Conservation (phyloP, 2,113 vertebrate species). For the Orycteropus afer region DNA sequence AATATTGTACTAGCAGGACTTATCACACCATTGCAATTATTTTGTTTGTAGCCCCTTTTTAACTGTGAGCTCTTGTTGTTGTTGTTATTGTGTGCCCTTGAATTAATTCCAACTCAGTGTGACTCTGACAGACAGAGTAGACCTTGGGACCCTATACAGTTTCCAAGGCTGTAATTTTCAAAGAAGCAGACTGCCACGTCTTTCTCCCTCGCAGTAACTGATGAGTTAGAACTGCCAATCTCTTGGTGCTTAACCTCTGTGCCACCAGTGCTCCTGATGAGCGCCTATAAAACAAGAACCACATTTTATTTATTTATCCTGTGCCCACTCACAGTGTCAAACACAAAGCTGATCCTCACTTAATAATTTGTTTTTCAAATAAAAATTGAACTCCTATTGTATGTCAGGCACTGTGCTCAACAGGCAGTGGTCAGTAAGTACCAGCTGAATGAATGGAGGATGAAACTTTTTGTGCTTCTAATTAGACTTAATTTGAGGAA, state of each 20-base stretch:
- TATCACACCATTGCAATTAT: too few species aligned
- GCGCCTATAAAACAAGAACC: not conserved
- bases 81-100: not conserved
- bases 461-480: not conserved
- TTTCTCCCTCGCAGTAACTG: not conserved
- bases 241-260: not conserved
- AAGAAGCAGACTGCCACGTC: not conserved
- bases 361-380: not conserved
- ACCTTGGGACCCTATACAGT: not conserved
- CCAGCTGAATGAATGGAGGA: not conserved
- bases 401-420: not conserved
- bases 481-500: constrained; percentile 19
- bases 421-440: not conserved
- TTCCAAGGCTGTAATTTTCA: not conserved
- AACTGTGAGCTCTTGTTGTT: not conserved
- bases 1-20: not conserved
- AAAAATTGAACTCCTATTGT: not conserved
- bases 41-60: not conserved
- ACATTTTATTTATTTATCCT: not conserved
- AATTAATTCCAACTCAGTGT: not conserved
- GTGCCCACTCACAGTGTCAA: not conserved
- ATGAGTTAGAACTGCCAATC: not conserved
- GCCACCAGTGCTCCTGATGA: not conserved
- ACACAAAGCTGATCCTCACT: not conserved
- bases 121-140: not conserved